These are phyloP conservation scores for Ptilonorhynchus violaceus DNA, from an alignment of 2,113 vertebrate species.

Conservation along the genomic window DNA sequence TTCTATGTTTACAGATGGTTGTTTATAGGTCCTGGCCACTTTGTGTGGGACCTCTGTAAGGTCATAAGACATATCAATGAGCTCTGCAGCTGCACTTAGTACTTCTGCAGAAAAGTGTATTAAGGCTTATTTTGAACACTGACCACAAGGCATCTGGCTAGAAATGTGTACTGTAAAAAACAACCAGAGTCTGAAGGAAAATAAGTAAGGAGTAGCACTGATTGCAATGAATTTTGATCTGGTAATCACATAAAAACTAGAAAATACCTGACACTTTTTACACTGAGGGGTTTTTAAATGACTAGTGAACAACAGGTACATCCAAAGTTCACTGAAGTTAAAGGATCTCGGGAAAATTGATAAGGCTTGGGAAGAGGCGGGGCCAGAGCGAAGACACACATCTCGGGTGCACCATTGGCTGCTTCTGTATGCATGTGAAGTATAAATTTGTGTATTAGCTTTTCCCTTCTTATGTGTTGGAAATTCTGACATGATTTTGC, in stretches of 20 bases:
- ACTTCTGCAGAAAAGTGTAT: background rate
- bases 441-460: background rate
- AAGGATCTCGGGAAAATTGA: background rate
- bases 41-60: background rate
- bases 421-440: background rate
- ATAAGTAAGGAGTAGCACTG: background rate
- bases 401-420: background rate
- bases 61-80: background rate
- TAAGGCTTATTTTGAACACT: background rate
- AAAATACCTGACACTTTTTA: background rate
- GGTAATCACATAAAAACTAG: background rate
- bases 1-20: background rate
- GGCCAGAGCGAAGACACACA: background rate
- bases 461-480: background rate
- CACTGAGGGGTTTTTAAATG: fast-evolving
- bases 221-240: background rate
- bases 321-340: background rate
- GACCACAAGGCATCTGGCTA: background rate
- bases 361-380: background rate
- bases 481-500: background rate
- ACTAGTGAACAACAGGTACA: background rate
- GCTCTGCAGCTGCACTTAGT: background rate
- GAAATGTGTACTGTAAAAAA: background rate
- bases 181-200: background rate
- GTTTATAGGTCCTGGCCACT: background rate